Percentiles rank a stretch among this genome's conserved stretches.
phyloP scores from a whole-genome alignment of 2,888 invertebrate species.

The Mesorhabditis spiculigera region DNA sequence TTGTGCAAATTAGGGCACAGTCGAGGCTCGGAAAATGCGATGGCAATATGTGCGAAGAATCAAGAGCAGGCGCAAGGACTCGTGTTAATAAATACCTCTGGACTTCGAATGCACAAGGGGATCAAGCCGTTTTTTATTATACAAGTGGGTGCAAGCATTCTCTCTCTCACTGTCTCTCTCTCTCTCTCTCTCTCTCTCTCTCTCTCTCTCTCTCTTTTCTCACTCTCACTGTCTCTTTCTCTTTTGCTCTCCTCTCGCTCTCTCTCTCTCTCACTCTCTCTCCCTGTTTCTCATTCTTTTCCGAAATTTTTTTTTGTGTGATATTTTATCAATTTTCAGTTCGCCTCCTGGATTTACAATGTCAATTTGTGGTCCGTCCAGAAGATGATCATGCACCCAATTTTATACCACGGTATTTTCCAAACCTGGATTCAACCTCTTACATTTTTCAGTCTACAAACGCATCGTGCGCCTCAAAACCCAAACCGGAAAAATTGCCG shows the following conservation, averaged over 20 bases:
- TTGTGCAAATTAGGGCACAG: conserved; percentile 1
- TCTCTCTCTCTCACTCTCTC: no score
- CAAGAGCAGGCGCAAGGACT: background rate
- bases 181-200: no score
- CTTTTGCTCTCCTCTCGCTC: no score
- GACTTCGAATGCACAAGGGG: background rate
- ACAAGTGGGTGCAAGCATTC: background rate
- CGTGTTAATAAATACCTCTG: background rate
- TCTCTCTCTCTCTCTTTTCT: no score
- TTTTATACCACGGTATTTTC: background rate
- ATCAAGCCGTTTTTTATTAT: conserved; percentile 5
- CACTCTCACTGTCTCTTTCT: no score
- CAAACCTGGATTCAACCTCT: no score
- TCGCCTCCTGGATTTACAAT: background rate
- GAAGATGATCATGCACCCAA: background rate
- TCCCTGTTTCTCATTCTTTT: background rate
- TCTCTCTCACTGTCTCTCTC: no score
- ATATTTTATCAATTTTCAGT: background rate
- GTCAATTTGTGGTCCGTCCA: background rate
- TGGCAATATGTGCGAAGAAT: background rate
- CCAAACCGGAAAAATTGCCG: background rate
- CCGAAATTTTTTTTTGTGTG: background rate
- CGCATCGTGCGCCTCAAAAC: background rate
- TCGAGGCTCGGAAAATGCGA: conserved; percentile 8
- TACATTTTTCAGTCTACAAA: background rate